These are phyloP conservation scores for Girardinus metallicus DNA, from an alignment of 2,797 vertebrate species.

Conservation along the genomic window DNA sequence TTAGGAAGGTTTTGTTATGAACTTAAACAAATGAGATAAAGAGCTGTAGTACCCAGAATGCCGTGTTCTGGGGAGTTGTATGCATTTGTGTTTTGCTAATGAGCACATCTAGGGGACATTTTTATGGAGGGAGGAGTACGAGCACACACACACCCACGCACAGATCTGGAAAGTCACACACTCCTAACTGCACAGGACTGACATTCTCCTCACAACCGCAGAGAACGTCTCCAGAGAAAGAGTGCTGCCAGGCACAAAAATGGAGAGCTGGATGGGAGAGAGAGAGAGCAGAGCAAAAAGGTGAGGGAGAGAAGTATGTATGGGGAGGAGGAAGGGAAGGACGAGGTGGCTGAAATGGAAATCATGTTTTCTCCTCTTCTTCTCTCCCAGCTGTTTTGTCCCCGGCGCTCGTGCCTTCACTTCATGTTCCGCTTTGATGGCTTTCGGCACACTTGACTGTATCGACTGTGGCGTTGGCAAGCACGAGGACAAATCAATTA, in stretches of 20 bases:
- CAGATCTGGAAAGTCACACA: conserved; percentile 14
- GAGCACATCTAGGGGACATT: conserved; percentile 71
- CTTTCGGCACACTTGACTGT: conserved; percentile 65
- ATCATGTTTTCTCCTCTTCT: conserved; percentile 27
- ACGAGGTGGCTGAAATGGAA: conserved; percentile 30
- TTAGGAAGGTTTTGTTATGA: conserved; percentile 4
- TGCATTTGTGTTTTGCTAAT: conserved; percentile 73
- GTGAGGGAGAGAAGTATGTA: conserved; percentile 46
- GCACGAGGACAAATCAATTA: conserved; percentile 76
- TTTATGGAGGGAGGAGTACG: conserved; percentile 20
- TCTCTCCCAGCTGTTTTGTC: conserved; percentile 55
- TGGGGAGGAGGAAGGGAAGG: background rate
- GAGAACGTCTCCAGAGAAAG: conserved; percentile 71
- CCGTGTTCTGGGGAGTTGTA: conserved; percentile 62
- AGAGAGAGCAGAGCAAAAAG: conserved; percentile 50
- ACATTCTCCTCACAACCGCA: conserved; percentile 75
- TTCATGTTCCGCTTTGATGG: conserved; percentile 57
- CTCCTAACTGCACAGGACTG: conserved; percentile 58
- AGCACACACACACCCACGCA: conserved; percentile 12
- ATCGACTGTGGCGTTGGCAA: conserved; percentile 73
- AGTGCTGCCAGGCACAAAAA: conserved; percentile 75
- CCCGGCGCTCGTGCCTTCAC: conserved; percentile 44
- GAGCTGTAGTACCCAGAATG: conserved; percentile 68
- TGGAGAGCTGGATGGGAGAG: conserved; percentile 49
- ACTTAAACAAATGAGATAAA: conserved; percentile 52